phyloP scores from a whole-genome alignment of 2,797 vertebrate genomes.

The Rhabdophis nuchalis region DNA sequence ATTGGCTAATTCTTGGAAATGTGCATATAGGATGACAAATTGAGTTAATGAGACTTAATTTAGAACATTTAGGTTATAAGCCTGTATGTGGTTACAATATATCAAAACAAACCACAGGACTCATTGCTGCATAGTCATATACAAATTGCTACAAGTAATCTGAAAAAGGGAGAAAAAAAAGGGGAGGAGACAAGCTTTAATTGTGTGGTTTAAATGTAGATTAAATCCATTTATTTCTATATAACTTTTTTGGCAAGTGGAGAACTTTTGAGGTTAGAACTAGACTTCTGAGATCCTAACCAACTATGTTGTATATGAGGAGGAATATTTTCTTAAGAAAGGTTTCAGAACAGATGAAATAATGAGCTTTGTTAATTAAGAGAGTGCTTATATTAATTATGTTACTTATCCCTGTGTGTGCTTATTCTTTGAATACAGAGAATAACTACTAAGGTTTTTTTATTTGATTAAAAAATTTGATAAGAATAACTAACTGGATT shows the following conservation, averaged over 20 bases:
- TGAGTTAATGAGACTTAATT: not conserved
- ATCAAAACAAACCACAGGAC: not conserved
- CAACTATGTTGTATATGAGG: not conserved
- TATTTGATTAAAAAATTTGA: not conserved
- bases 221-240: not conserved
- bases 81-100: not conserved
- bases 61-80: not conserved
- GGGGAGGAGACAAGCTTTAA: not conserved
- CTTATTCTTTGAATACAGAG: not conserved
- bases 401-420: not conserved
- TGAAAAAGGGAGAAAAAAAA: not conserved
- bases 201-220: not conserved
- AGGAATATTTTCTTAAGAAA: not conserved
- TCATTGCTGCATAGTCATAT: not conserved
- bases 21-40: not conserved
- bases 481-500: not conserved
- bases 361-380: not conserved
- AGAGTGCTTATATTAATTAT: not conserved
- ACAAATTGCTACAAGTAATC: not conserved
- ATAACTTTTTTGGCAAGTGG: not conserved
- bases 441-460: rapidly evolving
- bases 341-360: not conserved
- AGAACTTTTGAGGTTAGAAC: not conserved
- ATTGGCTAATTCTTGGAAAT: not conserved
- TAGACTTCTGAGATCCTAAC: not conserved